Percentiles rank a stretch among this genome's conserved stretches.
Conservation (phyloP, 2,797 vertebrate genomes). For the Phaenicophaeus curvirostris region DNA sequence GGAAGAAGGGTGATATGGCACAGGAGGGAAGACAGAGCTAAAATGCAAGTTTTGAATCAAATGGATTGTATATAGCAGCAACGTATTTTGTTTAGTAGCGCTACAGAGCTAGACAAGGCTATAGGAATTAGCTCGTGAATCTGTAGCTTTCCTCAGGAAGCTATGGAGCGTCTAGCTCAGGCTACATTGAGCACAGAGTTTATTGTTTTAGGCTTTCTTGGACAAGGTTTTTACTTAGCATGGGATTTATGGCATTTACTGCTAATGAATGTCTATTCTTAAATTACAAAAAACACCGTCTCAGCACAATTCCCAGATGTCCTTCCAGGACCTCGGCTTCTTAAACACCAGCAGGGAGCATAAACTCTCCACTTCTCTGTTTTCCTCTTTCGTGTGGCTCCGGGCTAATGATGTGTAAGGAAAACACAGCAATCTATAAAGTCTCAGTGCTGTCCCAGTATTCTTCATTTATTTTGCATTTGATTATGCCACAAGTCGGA, state of each 20-base stretch:
- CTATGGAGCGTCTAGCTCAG: slow-evolving; percentile 84
- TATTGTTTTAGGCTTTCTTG: slow-evolving; percentile 98
- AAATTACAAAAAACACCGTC: slow-evolving; percentile 90
- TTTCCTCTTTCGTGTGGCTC: slow-evolving; percentile 91
- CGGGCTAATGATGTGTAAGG: slow-evolving; percentile 94
- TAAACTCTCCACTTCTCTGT: slow-evolving; percentile 90
- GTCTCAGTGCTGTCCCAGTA: slow-evolving; percentile 90
- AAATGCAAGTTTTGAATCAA: slow-evolving; percentile 65
- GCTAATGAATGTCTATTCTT: slow-evolving; percentile 96
- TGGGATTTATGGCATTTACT: slow-evolving; percentile 97
- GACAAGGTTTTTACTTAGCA: slow-evolving; percentile 97
- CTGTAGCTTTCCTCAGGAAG: slow-evolving; percentile 88
- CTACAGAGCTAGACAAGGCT: slow-evolving; percentile 67
- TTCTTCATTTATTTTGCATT: slow-evolving; percentile 99
- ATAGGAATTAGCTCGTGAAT: slow-evolving; percentile 79
- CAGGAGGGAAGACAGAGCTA: slow-evolving; percentile 62
- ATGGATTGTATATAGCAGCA: slow-evolving; percentile 55
- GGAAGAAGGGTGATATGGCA: slow-evolving; percentile 61
- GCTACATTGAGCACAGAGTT: slow-evolving; percentile 88
- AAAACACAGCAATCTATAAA: slow-evolving; percentile 89
- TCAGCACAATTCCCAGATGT: slow-evolving; percentile 89
- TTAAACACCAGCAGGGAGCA: slow-evolving; percentile 90
- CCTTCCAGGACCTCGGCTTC: slow-evolving; percentile 89
- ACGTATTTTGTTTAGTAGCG: slow-evolving; percentile 73
- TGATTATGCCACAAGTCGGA: slow-evolving; percentile 94